Percentiles rank a stretch among this genome's conserved stretches.
These are phyloP conservation scores for Perccottus glenii DNA, from an alignment of 2,113 vertebrate species.

Conservation along the genomic window DNA sequence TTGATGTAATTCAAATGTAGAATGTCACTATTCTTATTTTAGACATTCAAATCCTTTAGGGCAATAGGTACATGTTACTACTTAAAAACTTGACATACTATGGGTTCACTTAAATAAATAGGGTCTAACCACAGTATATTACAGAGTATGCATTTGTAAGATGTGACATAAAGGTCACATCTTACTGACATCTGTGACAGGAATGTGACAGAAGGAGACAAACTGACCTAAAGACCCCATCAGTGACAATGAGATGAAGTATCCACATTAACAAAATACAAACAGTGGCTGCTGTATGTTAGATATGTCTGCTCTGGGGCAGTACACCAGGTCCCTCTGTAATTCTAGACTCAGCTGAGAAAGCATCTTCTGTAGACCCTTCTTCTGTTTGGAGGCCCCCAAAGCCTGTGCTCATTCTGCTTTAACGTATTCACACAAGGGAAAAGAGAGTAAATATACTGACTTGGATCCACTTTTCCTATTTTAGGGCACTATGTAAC, in stretches of 20 bases:
- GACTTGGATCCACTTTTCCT: constrained; percentile 27
- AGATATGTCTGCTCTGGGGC: constrained; percentile 12
- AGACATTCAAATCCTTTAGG: not conserved
- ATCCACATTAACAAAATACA: constrained; percentile 31
- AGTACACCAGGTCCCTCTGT: constrained; percentile 37
- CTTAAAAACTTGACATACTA: constrained; percentile 2
- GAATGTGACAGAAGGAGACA: constrained; percentile 16
- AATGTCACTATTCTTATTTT: not conserved
- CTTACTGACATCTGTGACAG: constrained; percentile 4
- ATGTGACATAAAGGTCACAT: not conserved
- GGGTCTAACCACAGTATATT: constrained; percentile 30
- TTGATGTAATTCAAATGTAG: not conserved
- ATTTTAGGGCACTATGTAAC: constrained; percentile 11
- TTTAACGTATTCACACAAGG: constrained; percentile 52
- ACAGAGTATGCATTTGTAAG: not conserved
- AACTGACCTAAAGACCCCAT: constrained; percentile 1
- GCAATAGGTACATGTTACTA: constrained; percentile 1
- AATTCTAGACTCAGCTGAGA: constrained; percentile 39
- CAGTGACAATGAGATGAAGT: constrained; percentile 28
- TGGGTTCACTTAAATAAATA: constrained; percentile 39
- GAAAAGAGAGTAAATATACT: constrained; percentile 45
- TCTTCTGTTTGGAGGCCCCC: constrained; percentile 10
- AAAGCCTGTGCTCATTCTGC: constrained; percentile 59
- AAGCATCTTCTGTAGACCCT: constrained; percentile 36
- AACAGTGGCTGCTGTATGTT: constrained; percentile 10